phyloP scores from a whole-genome alignment of 2,797 vertebrate genomes.

The Denticeps clupeoides region DNA sequence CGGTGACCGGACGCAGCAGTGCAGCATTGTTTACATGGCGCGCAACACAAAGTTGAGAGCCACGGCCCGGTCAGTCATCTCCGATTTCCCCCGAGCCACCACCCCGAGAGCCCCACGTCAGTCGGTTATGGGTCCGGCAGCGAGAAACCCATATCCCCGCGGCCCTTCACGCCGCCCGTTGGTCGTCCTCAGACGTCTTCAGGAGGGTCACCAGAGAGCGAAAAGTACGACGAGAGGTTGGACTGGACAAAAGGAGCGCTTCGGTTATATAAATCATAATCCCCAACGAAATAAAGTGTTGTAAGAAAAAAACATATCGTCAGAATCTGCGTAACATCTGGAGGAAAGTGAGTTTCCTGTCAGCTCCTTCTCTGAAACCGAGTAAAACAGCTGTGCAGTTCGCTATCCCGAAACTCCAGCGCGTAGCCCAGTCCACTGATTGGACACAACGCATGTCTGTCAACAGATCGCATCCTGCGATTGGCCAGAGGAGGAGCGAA shows the following conservation, averaged over 20 bases:
- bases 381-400: slow-evolving; percentile 49
- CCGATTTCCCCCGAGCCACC: slow-evolving; percentile 20
- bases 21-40: too few relatives aligned
- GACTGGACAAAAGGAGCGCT: too few relatives aligned
- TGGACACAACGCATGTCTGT: slow-evolving; percentile 35
- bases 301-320: too few relatives aligned
- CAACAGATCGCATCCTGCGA: slow-evolving; percentile 12
- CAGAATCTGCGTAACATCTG: slow-evolving; percentile 11
- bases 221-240: too few relatives aligned
- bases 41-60: background rate
- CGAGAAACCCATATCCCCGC: too few relatives aligned
- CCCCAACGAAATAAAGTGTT: too few relatives aligned
- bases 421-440: slow-evolving; percentile 35
- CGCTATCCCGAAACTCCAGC: slow-evolving; percentile 39
- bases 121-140: slow-evolving; percentile 11
- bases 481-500: slow-evolving; percentile 38
- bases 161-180: too few relatives aligned
- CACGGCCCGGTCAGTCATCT: slow-evolving; percentile 24
- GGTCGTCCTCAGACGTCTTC: too few relatives aligned
- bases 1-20: too few relatives aligned
- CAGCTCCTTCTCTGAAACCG: slow-evolving; percentile 21
- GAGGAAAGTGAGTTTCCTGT: slow-evolving; percentile 2
- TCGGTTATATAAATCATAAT: too few relatives aligned
- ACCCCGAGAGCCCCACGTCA: slow-evolving; percentile 25
- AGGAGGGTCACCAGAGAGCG: too few relatives aligned